Base-by-base conservation (phyloP, 2,797 vertebrate species). In the Megalops cyprinoides region DNA sequence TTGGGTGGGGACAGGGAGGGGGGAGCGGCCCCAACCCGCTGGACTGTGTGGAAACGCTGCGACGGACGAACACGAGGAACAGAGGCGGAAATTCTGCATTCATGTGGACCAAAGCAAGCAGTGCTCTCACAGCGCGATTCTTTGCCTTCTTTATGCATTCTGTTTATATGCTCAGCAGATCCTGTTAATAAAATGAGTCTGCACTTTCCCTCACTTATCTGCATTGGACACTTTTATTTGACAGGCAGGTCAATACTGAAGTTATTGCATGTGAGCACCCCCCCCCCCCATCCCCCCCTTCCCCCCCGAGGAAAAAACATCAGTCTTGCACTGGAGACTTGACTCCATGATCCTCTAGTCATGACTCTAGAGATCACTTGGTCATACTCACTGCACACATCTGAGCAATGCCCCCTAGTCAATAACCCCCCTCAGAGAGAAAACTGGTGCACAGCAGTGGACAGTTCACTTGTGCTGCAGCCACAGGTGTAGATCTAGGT, bases 231-330 rank as follows among this genome's bases (percentile, higher is more conserved):
- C 81, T 34, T 91, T 89, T 86, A 89, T 86, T 84, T 84, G 88
- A 88, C 91, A 88, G 85, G 83, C 82, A 85, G 90, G 90, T 93
- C 90, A 90, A 87, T 88, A 88, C 80, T 81, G 78, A 91, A 87
- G 78, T 46, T 49, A 71, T 55, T 56, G 60, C 86, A 84, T 89
- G 91, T 89, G 90, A 91, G 88, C 65, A 86, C 78, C 80, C 83
- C 82, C 80, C n/a, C n/a, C n/a, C n/a, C n/a, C n/a, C n/a, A n/a
- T n/a, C n/a, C n/a, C n/a, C n/a, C n/a, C n/a, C n/a, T n/a, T n/a
- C 80, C 83, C 82, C 80, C 88, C 86, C 86, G 48, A 74, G 82
- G 85, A 84, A 77, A 79, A 76, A 77, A 76, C 78, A 53, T 53
- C 46, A 81, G 76, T 39, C 60, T 51, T 65, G 74, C 44, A 84